A percentile compares a stretch with the other conserved stretches of the same genome.
These are phyloP conservation scores for Papilio machaon DNA, from an alignment of 1,140 invertebrate species.

Conservation along the genomic window DNA sequence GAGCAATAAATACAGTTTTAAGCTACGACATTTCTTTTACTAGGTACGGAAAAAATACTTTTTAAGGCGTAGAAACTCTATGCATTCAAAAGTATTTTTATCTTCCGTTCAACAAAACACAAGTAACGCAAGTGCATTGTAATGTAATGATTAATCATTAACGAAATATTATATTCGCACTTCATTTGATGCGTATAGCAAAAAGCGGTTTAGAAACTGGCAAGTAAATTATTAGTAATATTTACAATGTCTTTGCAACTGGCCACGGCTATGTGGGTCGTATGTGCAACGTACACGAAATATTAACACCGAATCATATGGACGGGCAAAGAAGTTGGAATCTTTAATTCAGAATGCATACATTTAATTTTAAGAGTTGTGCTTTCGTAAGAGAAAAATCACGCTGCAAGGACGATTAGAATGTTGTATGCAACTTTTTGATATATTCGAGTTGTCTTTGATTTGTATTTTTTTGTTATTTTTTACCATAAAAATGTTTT, in stretches of 20 bases:
- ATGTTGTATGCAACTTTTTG: neutral
- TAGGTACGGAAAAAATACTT: no score
- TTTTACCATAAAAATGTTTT: neutral
- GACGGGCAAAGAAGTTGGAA: neutral
- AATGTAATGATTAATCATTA: neutral
- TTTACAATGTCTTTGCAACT: conserved; percentile 31
- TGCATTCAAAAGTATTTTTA: no score
- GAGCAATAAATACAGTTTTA: no score
- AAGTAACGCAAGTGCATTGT: neutral
- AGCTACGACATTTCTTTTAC: no score
- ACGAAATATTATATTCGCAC: conserved; percentile 12
- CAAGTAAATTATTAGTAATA: conserved; percentile 22
- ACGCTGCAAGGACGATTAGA: conserved; percentile 1
- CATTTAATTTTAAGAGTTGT: neutral
- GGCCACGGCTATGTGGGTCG: conserved; percentile 41
- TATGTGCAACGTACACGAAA: conserved; percentile 40
- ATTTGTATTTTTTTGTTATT: neutral
- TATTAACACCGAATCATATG: conserved; percentile 31
- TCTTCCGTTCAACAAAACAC: no score
- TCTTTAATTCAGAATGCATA: neutral
- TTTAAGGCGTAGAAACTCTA: no score
- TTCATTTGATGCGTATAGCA: neutral
- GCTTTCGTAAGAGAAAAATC: conserved; percentile 6
- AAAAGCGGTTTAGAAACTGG: conserved; percentile 24
- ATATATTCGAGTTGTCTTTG: neutral